Base-by-base conservation (phyloP, 2,888 invertebrate species). In the Papilio elwesi region DNA sequence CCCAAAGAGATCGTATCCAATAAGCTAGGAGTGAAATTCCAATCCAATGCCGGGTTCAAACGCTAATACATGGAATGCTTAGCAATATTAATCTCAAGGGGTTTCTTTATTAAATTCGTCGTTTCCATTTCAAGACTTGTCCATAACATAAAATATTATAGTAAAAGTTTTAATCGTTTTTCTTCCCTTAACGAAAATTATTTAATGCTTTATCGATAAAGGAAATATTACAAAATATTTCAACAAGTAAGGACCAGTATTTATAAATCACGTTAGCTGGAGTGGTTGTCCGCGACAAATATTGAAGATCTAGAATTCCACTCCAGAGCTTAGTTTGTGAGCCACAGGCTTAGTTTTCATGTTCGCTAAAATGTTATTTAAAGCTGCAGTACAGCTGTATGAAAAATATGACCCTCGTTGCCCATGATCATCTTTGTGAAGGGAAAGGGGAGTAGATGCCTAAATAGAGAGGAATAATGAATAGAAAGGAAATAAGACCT, bases 51-150 rank as follows among this genome's bases (percentile, higher is more conserved):
- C 57, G 36, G 57, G 57, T 38, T 36, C 9, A 59, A 59, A 13
- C 36, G 36, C 12, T 26, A 36, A 43, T 62, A 15, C 59, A 43
- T 43, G 43, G 38, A 62, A n/a, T 59, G 13, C 15, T 62, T 15
- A 62, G 38, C 38, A 43, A 43, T 62, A 59, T 59, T 59, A 43
- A 62, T 43, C 43, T 62, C n/a, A 62, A 62, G 43, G 26, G 38
- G 43, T 62, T 62, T 62, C 59, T 62, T 62, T 62, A 62, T 62
- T 62, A 62, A 62, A 62, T 43, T 59, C 59, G 7, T 8, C 59
- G 10, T 13, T 59, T 62, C 36, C 43, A 43, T 59, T 62, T 43
- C 43, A 62, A 62, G 38, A 62, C n/a, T 43, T 43, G 2, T 15
- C 43, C 43, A 5, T 43, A 43, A 15, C 15, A 43, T 62, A 43